Percentiles rank a stretch among this genome's conserved stretches.
phyloP scores from a whole-genome alignment of 1,140 invertebrate genomes.

The Pseudobourletiella spinata region DNA sequence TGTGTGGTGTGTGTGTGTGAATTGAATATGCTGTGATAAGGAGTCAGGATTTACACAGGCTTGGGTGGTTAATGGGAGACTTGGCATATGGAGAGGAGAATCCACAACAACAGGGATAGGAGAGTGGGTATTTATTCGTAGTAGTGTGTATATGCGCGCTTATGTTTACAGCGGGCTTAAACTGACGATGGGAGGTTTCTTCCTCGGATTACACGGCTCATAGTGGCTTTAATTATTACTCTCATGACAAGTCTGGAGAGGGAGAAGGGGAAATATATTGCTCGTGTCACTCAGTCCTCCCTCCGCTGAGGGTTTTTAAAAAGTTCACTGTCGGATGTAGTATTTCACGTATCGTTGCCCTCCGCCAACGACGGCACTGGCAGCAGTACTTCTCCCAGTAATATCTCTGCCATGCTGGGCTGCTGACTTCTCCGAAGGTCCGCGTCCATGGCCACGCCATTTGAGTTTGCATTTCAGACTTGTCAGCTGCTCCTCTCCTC shows the following conservation, averaged over 20 bases:
- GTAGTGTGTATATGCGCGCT: not conserved
- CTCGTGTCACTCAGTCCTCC: conserved; percentile 16
- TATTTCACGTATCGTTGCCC: not conserved
- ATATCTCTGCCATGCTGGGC: not conserved
- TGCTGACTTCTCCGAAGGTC: not conserved
- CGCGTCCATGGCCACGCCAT: too few relatives aligned
- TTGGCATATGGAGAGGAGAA: not conserved
- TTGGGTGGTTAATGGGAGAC: too few relatives aligned
- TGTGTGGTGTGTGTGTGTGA: too few relatives aligned
- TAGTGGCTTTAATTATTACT: conserved; percentile 25
- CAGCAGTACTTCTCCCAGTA: not conserved
- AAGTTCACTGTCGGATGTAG: too few relatives aligned
- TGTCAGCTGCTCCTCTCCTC: too few relatives aligned
- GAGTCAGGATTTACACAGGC: too few relatives aligned
- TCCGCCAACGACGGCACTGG: not conserved
- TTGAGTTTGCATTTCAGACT: too few relatives aligned
- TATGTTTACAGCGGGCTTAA: conserved; percentile 5
- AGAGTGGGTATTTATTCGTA: not conserved
- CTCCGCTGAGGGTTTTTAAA: too few relatives aligned
- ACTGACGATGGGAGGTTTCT: conserved; percentile 22
- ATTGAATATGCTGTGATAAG: too few relatives aligned
- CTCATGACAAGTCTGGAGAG: conserved; percentile 21
- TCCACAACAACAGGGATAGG: not conserved
- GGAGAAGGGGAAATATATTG: conserved; percentile 23
- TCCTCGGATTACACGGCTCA: conserved; percentile 21